A percentile compares a stretch with the other conserved stretches of the same genome.
Evolutionary conservation across 2,113 vertebrate species (phyloP).

Genomic region (Epinephelus lanceolatus): DNA sequence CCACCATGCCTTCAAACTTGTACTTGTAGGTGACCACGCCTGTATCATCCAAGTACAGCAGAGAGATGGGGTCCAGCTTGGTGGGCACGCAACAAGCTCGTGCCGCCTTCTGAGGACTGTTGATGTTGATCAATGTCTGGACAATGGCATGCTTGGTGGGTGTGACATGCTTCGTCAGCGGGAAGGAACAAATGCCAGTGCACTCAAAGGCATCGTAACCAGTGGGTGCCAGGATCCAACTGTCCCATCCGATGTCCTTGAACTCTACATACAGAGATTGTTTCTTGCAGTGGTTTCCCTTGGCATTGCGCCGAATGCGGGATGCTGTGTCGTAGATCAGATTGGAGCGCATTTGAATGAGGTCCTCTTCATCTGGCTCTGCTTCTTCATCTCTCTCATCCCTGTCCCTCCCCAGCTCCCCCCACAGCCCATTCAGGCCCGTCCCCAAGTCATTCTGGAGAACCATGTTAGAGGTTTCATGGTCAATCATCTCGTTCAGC

Average conservation of each 20-base stretch:
- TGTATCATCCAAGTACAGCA: slow-evolving; percentile 95
- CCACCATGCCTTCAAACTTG: slow-evolving; percentile 97
- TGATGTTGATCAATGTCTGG: slow-evolving; percentile 93
- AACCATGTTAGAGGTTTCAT: slow-evolving; percentile 86
- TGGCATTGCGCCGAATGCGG: slow-evolving; percentile 94
- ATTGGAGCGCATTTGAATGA: slow-evolving; percentile 96
- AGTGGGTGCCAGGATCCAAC: slow-evolving; percentile 94
- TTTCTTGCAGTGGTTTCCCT: slow-evolving; percentile 96
- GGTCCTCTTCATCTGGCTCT: slow-evolving; percentile 89
- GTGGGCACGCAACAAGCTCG: slow-evolving; percentile 97
- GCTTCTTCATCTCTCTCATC: slow-evolving; percentile 71
- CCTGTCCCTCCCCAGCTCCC: slow-evolving; percentile 60
- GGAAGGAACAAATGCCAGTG: slow-evolving; percentile 91
- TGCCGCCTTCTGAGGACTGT: slow-evolving; percentile 93
- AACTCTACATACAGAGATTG: slow-evolving; percentile 95
- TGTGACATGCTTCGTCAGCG: slow-evolving; percentile 93
- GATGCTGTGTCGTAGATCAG: slow-evolving; percentile 95
- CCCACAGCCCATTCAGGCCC: slow-evolving; percentile 69
- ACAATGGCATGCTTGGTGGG: slow-evolving; percentile 97
- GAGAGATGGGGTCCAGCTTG: slow-evolving; percentile 95
- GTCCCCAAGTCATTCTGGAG: slow-evolving; percentile 81
- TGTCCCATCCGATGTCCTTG: slow-evolving; percentile 99
- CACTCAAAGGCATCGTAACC: slow-evolving; percentile 97
- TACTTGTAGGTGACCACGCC: slow-evolving; percentile 98
- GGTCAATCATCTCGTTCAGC: slow-evolving; percentile 94